Conservation (phyloP, 2,888 invertebrate genomes). For the Drosophila ochracea region DNA sequence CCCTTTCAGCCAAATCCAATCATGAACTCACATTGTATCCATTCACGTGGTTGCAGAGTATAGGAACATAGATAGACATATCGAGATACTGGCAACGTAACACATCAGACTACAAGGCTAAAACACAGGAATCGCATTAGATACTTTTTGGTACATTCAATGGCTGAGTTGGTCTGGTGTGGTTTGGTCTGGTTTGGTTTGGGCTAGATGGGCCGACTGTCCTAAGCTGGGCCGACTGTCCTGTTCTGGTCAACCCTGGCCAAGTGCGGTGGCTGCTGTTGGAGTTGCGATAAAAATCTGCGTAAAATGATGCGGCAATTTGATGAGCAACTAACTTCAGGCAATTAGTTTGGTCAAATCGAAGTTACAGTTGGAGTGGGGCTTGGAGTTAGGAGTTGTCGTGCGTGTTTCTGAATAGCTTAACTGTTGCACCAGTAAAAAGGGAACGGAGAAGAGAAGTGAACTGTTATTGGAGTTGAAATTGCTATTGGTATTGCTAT, state of each 20-base stretch:
- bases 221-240: not conserved
- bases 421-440: slow-evolving; percentile 50
- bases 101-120: slow-evolving; percentile 64
- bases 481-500: slow-evolving; percentile 11
- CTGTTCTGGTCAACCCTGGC: slow-evolving; percentile 32
- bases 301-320: slow-evolving; percentile 80
- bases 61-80: slow-evolving; percentile 59
- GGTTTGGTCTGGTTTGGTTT: slow-evolving; percentile 8
- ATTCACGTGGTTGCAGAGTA: slow-evolving; percentile 47
- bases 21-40: not conserved
- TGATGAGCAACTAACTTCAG: slow-evolving; percentile 78
- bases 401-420: slow-evolving; percentile 41
- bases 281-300: slow-evolving; percentile 73
- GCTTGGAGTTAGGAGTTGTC: slow-evolving; percentile 21
- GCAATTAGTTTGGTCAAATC: slow-evolving; percentile 72
- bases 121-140: slow-evolving; percentile 80
- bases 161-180: slow-evolving; percentile 11
- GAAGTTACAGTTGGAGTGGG: slow-evolving; percentile 19
- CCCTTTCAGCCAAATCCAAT: not conserved
- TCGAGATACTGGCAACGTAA: slow-evolving; percentile 62
- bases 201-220: not conserved
- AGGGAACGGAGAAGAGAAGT: slow-evolving; percentile 5
- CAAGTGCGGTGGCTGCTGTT: slow-evolving; percentile 28
- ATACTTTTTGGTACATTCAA: slow-evolving; percentile 49
- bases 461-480: slow-evolving; percentile 23